phyloP scores from a whole-genome alignment of 2,113 vertebrate species.

The Platanista minor region DNA sequence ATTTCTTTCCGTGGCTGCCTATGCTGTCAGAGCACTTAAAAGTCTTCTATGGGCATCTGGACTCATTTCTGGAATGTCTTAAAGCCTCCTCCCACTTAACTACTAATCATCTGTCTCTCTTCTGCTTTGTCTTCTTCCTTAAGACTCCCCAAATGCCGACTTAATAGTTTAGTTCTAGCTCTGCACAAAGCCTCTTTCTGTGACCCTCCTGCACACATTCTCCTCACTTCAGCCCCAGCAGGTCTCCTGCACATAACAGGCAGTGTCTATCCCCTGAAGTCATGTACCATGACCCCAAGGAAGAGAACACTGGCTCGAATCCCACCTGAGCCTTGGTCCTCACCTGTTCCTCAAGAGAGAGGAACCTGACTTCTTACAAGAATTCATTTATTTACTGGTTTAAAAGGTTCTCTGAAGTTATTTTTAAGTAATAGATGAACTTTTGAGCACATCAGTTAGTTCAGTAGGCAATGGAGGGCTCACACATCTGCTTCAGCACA shows the following conservation, averaged over 20 bases:
- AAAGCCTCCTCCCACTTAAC: not conserved
- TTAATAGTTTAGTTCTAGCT: not conserved
- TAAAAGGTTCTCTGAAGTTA: not conserved
- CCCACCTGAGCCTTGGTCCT: not conserved
- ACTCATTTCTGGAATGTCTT: not conserved
- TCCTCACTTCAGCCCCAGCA: not conserved
- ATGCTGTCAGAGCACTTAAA: not conserved
- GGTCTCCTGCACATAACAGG: not conserved
- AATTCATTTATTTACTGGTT: not conserved
- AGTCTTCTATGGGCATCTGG: not conserved
- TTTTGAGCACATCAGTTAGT: not conserved
- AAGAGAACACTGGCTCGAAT: not conserved
- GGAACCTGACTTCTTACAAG: not conserved
- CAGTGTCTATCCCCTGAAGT: not conserved
- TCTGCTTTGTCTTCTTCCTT: not conserved
- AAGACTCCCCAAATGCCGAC: not conserved
- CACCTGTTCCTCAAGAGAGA: not conserved
- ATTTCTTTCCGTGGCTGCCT: not conserved
- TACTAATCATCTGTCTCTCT: not conserved
- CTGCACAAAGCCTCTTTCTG: not conserved
- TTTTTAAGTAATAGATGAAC: not conserved
- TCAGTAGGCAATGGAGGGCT: not conserved
- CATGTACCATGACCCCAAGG: not conserved
- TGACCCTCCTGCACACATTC: not conserved
- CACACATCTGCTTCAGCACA: slow-evolving; percentile 57